These are phyloP conservation scores for Meloidogyne hapla DNA, from an alignment of 1,140 invertebrate genomes.

Conservation along the genomic window DNA sequence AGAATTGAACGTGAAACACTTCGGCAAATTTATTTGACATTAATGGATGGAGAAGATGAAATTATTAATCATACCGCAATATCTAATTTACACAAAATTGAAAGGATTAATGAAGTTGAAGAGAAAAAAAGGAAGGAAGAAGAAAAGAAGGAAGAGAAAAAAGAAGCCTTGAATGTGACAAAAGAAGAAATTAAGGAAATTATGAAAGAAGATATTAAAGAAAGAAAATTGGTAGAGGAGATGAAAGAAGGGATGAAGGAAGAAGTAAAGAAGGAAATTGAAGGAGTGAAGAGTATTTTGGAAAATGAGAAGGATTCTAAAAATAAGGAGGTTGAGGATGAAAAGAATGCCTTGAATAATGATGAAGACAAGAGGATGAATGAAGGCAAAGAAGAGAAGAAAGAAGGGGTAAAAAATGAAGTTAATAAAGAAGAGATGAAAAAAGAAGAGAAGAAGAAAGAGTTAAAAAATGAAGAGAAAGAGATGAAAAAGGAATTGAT, in stretches of 20 bases:
- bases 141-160: not conserved
- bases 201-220: not conserved
- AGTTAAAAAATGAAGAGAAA: not conserved
- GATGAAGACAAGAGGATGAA: not conserved
- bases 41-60: not conserved
- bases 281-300: not conserved
- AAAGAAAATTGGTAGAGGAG: not conserved
- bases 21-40: not conserved
- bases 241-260: not conserved
- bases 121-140: not conserved
- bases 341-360: not conserved
- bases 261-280: not conserved
- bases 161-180: not conserved
- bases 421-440: not conserved
- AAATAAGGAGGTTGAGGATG: too few species aligned
- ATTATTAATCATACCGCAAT: not conserved
- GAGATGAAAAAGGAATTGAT: not conserved
- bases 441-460: not conserved
- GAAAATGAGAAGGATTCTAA: too few species aligned
- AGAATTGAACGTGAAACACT: not conserved
- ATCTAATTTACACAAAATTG: too few species aligned
- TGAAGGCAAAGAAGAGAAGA: too few species aligned
- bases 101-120: too few species aligned
- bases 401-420: not conserved
- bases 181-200: not conserved